Conservation (phyloP, 2,888 invertebrate genomes). For the Stenoptilia bipunctidactyla region DNA sequence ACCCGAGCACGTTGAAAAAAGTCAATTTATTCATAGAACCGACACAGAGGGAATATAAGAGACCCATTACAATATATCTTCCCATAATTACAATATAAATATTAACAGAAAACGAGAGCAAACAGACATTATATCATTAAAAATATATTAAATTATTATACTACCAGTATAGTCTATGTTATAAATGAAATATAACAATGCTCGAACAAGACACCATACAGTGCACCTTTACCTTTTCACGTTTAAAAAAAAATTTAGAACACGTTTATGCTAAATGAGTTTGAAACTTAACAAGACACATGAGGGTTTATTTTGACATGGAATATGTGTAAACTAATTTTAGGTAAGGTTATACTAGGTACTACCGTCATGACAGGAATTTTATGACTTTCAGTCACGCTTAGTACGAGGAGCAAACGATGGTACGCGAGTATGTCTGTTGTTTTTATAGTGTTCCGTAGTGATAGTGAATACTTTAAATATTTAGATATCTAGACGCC, state of each 20-base stretch:
- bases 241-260: too few relatives aligned
- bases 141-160: conserved; percentile 9
- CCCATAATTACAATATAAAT: conserved; percentile 3
- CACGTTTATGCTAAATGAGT: too few relatives aligned
- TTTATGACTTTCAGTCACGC: conserved; percentile 1
- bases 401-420: too few relatives aligned
- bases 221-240: background rate
- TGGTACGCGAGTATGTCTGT: too few relatives aligned
- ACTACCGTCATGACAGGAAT: background rate
- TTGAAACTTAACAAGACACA: too few relatives aligned
- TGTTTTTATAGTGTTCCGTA: too few relatives aligned
- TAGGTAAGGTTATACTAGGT: background rate
- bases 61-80: conserved; percentile 3
- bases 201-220: conserved; percentile 10
- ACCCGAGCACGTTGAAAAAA: background rate
- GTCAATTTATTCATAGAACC: background rate
- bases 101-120: conserved; percentile 7
- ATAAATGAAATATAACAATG: conserved; percentile 18
- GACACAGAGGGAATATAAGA: background rate
- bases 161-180: conserved; percentile 16
- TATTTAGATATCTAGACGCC: too few relatives aligned
- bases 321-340: background rate
- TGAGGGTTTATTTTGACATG: too few relatives aligned
- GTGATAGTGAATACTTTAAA: too few relatives aligned
- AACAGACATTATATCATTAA: conserved; percentile 16